Conservation (phyloP, 1,140 invertebrate species). For the Plutomurus gul region DNA sequence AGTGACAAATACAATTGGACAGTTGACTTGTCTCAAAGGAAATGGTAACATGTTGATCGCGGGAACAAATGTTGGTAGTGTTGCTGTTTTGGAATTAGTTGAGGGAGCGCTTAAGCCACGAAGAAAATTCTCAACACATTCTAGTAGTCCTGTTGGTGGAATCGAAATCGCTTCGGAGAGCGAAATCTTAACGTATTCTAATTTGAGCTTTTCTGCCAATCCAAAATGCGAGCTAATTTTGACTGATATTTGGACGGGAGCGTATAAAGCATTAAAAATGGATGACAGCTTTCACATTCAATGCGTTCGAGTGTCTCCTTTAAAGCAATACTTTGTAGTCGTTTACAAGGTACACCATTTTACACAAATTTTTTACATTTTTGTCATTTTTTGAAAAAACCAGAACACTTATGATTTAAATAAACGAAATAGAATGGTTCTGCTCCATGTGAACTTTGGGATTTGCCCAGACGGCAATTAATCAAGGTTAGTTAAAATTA, state of each 20-base stretch:
- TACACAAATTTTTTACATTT: no score
- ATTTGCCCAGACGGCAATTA: constrained; percentile 44
- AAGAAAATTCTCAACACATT: constrained; percentile 47
- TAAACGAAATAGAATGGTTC: constrained; percentile 45
- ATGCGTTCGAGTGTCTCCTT: constrained; percentile 43
- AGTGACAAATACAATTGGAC: constrained; percentile 31
- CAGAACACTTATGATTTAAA: not conserved
- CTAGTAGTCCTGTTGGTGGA: constrained; percentile 41
- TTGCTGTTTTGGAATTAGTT: constrained; percentile 32
- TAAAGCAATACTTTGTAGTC: constrained; percentile 47
- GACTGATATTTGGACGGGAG: constrained; percentile 40
- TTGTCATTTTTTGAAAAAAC: no score
- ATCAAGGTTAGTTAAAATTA: no score
- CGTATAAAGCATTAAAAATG: constrained; percentile 38
- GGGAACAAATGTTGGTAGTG: constrained; percentile 42
- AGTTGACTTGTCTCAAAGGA: constrained; percentile 39
- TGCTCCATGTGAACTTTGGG: constrained; percentile 52
- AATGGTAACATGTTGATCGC: constrained; percentile 20
- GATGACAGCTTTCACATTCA: constrained; percentile 49
- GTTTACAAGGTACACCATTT: constrained; percentile 47
- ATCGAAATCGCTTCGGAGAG: constrained; percentile 46
- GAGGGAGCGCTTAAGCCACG: not conserved
- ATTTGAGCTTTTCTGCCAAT: constrained; percentile 49
- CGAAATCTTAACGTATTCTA: constrained; percentile 44
- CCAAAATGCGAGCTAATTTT: constrained; percentile 51